These are phyloP conservation scores for Myiozetetes cayanensis DNA, from an alignment of 2,113 vertebrate species.

Conservation along the genomic window DNA sequence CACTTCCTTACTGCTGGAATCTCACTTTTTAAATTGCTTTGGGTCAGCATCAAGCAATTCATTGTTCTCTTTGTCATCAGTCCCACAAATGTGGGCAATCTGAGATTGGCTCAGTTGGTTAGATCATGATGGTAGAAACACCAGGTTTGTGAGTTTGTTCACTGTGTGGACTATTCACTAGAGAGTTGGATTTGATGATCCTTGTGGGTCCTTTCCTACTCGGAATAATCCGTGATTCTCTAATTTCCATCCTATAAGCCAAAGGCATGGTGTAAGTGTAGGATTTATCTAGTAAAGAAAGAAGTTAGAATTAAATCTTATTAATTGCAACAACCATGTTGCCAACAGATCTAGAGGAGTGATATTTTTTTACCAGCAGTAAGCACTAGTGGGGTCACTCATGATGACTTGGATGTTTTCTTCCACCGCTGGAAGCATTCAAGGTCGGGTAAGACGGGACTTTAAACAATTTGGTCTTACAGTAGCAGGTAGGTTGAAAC, in stretches of 20 bases:
- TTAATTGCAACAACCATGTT: conserved; percentile 22
- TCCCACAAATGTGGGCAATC: neutral
- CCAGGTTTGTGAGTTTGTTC: neutral
- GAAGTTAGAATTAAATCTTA: neutral
- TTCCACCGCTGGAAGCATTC: neutral
- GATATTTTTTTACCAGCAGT: neutral
- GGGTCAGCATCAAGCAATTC: neutral
- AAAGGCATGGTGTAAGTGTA: neutral
- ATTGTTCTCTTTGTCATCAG: conserved; percentile 14
- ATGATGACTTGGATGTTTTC: neutral
- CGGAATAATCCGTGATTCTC: neutral
- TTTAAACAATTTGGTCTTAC: neutral
- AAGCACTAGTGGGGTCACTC: neutral
- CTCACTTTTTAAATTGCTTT: neutral
- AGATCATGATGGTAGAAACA: neutral
- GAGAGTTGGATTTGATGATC: neutral
- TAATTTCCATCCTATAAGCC: neutral
- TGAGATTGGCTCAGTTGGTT: neutral
- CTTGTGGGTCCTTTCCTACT: neutral
- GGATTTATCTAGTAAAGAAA: neutral
- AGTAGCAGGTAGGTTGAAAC: neutral
- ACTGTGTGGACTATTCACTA: neutral
- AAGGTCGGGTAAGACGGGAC: neutral
- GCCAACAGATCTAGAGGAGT: neutral
- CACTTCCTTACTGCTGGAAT: neutral